Percentiles rank a stretch among this genome's conserved stretches.
Evolutionary conservation across 2,888 invertebrate genomes (phyloP).

Genomic region (Calameuta filiformis): DNA sequence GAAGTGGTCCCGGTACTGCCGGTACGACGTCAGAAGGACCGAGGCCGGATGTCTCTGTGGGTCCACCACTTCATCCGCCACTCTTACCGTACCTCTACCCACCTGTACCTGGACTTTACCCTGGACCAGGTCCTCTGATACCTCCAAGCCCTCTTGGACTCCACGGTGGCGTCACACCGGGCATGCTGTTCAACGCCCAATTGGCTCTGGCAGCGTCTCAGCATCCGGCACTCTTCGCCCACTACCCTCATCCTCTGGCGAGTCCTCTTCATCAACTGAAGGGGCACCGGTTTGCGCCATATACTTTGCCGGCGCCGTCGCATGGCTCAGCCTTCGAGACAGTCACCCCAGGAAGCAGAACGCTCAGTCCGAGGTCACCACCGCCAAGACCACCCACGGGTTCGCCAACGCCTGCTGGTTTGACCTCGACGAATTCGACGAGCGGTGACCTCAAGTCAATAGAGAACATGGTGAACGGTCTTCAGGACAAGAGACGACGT

Average conservation of each 20-base stretch:
- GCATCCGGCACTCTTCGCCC: slow-evolving; percentile 80
- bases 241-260: slow-evolving; percentile 78
- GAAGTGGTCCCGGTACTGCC: slow-evolving; percentile 62
- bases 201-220: slow-evolving; percentile 85
- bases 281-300: slow-evolving; percentile 89
- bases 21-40: slow-evolving; percentile 71
- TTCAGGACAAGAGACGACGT: slow-evolving; percentile 80
- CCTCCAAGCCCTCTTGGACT: slow-evolving; percentile 76
- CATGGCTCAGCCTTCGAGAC: slow-evolving; percentile 90
- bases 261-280: slow-evolving; percentile 77
- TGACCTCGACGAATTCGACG: slow-evolving; percentile 69
- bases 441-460: slow-evolving; percentile 93
- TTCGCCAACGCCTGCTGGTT: slow-evolving; percentile 69
- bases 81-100: slow-evolving; percentile 93
- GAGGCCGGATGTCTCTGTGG: slow-evolving; percentile 93
- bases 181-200: slow-evolving; percentile 89
- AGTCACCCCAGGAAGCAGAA: slow-evolving; percentile 81
- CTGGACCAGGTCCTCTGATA: slow-evolving; percentile 75
- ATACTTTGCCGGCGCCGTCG: slow-evolving; percentile 81
- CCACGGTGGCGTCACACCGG: slow-evolving; percentile 81
- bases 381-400: slow-evolving; percentile 71
- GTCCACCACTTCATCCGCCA: slow-evolving; percentile 92
- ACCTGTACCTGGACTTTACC: slow-evolving; percentile 81
- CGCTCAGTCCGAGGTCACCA: slow-evolving; percentile 72
- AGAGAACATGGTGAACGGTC: slow-evolving; percentile 97